Percentiles rank a stretch among this genome's conserved stretches.
Conservation (phyloP, 2,797 vertebrate species). For the Peromyscus eremicus region DNA sequence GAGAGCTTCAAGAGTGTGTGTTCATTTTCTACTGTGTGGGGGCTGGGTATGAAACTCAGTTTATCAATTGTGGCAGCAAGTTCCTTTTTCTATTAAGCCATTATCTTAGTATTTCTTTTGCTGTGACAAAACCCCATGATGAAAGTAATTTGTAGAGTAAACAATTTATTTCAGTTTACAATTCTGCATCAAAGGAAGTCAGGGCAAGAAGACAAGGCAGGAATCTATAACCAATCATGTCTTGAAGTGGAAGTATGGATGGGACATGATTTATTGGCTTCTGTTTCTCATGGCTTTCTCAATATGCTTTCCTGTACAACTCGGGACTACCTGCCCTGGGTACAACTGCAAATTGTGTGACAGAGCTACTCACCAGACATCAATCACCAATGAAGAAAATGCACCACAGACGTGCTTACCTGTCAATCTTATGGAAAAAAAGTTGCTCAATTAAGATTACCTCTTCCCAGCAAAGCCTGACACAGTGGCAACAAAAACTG, state of each 20-base stretch:
- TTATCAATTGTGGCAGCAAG: neutral
- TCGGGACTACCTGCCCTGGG: neutral
- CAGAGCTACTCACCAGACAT: neutral
- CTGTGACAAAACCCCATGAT: neutral
- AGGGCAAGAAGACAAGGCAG: neutral
- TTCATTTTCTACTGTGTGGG: neutral
- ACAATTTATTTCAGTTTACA: neutral
- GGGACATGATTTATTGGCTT: neutral
- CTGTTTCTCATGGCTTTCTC: neutral
- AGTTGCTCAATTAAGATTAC: neutral
- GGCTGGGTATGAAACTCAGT: neutral
- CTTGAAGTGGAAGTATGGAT: neutral
- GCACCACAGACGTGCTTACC: neutral
- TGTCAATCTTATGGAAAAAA: neutral
- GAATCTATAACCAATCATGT: neutral
- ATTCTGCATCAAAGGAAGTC: neutral
- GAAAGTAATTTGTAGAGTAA: neutral
- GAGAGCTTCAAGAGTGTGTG: neutral
- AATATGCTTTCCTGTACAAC: neutral
- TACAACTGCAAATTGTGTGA: neutral
- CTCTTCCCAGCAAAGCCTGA: neutral
- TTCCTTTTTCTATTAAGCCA: neutral
- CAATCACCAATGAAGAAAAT: neutral
- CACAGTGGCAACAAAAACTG: neutral
- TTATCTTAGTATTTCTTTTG: neutral